Evolutionary conservation across 1,140 invertebrate genomes (phyloP).

Genomic region (Drosophila serrata): DNA sequence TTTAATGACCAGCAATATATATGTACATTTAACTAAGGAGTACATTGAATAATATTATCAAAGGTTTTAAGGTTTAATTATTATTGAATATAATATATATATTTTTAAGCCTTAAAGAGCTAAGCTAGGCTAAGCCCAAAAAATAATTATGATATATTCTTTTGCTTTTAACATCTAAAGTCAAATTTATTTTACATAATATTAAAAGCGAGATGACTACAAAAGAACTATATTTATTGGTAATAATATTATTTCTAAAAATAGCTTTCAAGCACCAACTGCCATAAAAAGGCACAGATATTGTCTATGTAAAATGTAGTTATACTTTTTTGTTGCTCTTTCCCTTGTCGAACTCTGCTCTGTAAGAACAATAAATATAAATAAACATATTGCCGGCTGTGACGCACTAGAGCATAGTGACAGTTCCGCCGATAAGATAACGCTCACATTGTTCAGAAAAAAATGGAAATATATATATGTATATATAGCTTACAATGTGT

Average conservation of each 20-base stretch:
- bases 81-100: background rate
- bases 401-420: slow-evolving; percentile 34
- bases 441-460: slow-evolving; percentile 10
- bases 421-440: slow-evolving; percentile 46
- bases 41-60: background rate
- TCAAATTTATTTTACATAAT: background rate
- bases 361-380: slow-evolving; percentile 45
- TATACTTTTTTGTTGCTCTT: background rate
- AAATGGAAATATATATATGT: background rate
- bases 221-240: background rate
- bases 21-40: background rate
- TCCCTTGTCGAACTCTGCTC: slow-evolving; percentile 16
- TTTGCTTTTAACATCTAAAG: background rate
- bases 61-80: background rate
- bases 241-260: background rate
- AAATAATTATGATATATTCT: background rate
- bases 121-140: background rate
- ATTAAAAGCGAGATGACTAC: background rate
- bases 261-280: background rate
- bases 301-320: background rate
- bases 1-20: background rate
- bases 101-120: background rate
- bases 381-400: slow-evolving; percentile 42
- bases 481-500: slow-evolving; percentile 36
- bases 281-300: background rate